Percentiles rank a stretch among this genome's conserved stretches.
These are phyloP conservation scores for Lemur catta DNA, from an alignment of 2,797 vertebrate genomes.

Conservation along the genomic window DNA sequence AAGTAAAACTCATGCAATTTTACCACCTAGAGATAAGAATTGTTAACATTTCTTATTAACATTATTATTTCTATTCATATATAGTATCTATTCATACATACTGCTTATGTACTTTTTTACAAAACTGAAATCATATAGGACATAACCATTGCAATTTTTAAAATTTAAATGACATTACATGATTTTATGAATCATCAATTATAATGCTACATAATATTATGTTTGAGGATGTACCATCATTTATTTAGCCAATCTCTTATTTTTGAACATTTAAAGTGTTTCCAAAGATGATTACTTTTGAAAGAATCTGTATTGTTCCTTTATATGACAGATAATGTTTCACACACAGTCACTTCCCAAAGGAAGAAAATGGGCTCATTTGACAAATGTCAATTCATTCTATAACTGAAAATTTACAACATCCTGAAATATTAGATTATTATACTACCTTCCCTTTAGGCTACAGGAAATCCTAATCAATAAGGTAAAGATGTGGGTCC, in stretches of 20 bases:
- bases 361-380: not conserved
- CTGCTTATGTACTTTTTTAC: not conserved
- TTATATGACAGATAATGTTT: not conserved
- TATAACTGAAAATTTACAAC: not conserved
- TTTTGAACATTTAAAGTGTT: constrained; percentile 36
- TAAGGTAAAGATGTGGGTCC: not conserved
- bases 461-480: not conserved
- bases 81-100: not conserved
- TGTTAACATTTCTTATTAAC: not conserved
- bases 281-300: not conserved
- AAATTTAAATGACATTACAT: not conserved
- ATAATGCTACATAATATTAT: not conserved
- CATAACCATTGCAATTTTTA: not conserved
- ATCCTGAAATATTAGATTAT: not conserved
- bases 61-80: not conserved
- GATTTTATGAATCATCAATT: not conserved
- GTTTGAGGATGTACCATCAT: not conserved
- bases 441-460: not conserved
- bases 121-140: not conserved
- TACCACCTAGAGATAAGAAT: not conserved
- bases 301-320: not conserved
- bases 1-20: constrained; percentile 1
- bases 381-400: not conserved
- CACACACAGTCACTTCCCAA: not conserved
- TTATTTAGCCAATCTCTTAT: not conserved